Percentiles rank a stretch among this genome's conserved stretches.
Conservation (phyloP, 2,888 invertebrate genomes). For the Elysia crispata region DNA sequence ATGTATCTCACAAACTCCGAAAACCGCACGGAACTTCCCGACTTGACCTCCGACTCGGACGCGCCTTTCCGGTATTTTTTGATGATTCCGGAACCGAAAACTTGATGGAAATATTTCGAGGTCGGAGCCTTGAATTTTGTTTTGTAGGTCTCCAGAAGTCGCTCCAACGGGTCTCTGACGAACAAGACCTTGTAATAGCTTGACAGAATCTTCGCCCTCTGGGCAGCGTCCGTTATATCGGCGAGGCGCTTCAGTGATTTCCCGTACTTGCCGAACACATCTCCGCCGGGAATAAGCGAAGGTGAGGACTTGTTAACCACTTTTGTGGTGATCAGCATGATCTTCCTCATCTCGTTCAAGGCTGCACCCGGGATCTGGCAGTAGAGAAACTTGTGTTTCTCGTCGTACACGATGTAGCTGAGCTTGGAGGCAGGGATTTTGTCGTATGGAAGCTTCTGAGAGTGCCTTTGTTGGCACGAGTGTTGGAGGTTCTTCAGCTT, state of each 20-base stretch:
- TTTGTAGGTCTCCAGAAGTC: slow-evolving; percentile 90
- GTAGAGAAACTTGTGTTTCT: slow-evolving; percentile 88
- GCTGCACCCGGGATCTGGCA: slow-evolving; percentile 94
- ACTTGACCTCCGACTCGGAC: slow-evolving; percentile 49
- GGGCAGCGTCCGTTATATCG: slow-evolving; percentile 42
- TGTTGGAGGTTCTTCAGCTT: slow-evolving; percentile 49
- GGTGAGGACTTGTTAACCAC: slow-evolving; percentile 51
- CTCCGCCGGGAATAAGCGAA: slow-evolving; percentile 50
- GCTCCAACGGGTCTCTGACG: slow-evolving; percentile 92
- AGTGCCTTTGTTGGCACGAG: slow-evolving; percentile 52
- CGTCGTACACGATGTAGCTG: slow-evolving; percentile 81
- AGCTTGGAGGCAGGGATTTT: slow-evolving; percentile 47
- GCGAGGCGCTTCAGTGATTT: slow-evolving; percentile 48
- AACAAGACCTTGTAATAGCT: slow-evolving; percentile 88
- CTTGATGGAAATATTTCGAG: slow-evolving; percentile 78
- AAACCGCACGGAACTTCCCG: slow-evolving; percentile 54
- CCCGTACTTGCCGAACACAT: slow-evolving; percentile 54
- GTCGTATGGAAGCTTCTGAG: slow-evolving; percentile 38
- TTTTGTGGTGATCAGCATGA: slow-evolving; percentile 88
- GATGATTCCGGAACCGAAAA: slow-evolving; percentile 60
- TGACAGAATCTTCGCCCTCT: slow-evolving; percentile 47
- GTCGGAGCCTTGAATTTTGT: slow-evolving; percentile 84
- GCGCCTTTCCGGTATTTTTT: slow-evolving; percentile 50
- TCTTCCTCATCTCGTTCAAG: slow-evolving; percentile 95
- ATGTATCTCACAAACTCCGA: slow-evolving; percentile 54